Evolutionary conservation across 2,888 invertebrate genomes (phyloP).

Genomic region (Pedicia rivosa): DNA sequence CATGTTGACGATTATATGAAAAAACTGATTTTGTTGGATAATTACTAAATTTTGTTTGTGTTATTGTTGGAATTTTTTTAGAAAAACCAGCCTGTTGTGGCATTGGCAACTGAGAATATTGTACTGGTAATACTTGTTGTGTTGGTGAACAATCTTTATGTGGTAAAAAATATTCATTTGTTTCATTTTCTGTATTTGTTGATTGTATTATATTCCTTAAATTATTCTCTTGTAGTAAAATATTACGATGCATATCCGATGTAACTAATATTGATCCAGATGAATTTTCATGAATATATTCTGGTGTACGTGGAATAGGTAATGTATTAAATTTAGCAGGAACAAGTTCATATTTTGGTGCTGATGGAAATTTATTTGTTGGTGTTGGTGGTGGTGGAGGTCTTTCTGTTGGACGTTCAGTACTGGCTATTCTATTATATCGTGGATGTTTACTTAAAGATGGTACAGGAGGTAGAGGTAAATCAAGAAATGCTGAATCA

Average conservation of each 20-base stretch:
- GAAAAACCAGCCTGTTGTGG: constrained; percentile 24
- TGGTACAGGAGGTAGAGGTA: constrained; percentile 12
- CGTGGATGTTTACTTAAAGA: too few species aligned
- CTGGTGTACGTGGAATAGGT: constrained; percentile 22
- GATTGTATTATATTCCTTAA: constrained; percentile 24
- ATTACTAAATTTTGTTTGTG: constrained; percentile 7
- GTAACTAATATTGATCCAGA: constrained; percentile 27
- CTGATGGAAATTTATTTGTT: background rate
- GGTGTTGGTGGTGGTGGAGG: constrained; percentile 8
- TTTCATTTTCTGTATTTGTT: constrained; percentile 7
- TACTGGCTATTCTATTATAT: background rate
- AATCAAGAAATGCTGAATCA: constrained; percentile 11
- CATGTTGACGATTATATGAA: background rate
- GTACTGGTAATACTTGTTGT: constrained; percentile 30
- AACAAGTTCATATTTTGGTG: constrained; percentile 23
- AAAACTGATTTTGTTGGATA: constrained; percentile 9
- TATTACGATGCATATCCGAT: constrained; percentile 27
- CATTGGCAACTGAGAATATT: constrained; percentile 27
- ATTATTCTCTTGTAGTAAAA: constrained; percentile 27
- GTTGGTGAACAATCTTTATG: constrained; percentile 28
- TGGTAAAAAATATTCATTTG: constrained; percentile 15
- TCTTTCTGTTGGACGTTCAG: background rate
- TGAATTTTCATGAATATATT: constrained; percentile 28
- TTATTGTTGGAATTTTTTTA: constrained; percentile 5
- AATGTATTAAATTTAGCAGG: constrained; percentile 18